Conservation (phyloP, 1,140 invertebrate species). For the Ceratosolen solmsi region DNA sequence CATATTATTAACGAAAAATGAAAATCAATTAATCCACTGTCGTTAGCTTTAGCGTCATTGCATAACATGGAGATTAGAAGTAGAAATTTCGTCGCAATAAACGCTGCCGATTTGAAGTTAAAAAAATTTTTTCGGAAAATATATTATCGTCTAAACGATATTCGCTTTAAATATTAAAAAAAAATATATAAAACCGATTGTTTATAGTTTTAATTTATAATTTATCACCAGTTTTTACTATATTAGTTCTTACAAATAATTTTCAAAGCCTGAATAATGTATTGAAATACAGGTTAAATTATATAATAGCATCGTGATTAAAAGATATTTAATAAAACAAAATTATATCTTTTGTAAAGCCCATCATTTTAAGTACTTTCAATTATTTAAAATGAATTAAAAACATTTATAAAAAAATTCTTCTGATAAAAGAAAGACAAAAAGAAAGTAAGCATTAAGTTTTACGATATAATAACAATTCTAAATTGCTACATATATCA, state of each 20-base stretch:
- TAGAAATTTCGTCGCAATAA: constrained; percentile 20
- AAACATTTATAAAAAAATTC: constrained; percentile 26
- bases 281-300: background rate
- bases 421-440: background rate
- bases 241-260: background rate
- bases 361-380: constrained; percentile 35
- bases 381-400: constrained; percentile 5
- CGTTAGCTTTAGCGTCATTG: constrained; percentile 1
- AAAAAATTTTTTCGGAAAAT: constrained; percentile 1
- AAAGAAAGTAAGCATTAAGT: constrained; percentile 17
- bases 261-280: background rate
- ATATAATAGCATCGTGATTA: background rate
- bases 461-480: constrained; percentile 6
- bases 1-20: background rate
- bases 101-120: constrained; percentile 6
- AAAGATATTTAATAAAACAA: background rate
- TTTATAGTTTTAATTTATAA: background rate
- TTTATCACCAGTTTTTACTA: constrained; percentile 1
- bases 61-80: background rate
- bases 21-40: background rate
- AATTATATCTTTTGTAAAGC: background rate
- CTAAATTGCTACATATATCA: constrained; percentile 24
- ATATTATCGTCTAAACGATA: constrained; percentile 27
- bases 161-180: constrained; percentile 42
- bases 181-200: constrained; percentile 35